Evolutionary conservation across 2,113 vertebrate species (phyloP), one percentile per base, ranked within the genome.

Genomic region (Sander lucioperca): DNA sequence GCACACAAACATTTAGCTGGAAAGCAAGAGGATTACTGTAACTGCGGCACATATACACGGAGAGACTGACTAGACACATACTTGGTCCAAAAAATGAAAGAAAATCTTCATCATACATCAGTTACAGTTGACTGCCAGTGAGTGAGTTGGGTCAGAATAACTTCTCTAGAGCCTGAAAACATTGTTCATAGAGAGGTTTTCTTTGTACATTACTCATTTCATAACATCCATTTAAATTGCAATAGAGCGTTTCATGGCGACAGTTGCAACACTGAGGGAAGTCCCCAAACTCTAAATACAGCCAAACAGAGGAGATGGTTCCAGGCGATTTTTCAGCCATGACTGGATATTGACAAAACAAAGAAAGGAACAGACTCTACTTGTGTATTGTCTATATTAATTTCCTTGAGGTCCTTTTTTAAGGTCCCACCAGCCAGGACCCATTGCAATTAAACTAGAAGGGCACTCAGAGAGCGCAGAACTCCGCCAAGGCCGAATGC

Each of bases 251-350:
- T 75, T 72, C 15, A 63, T 57, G 45, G 63, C 45, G 15, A 5
- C 6, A 2, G 18, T 57, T 80, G 62, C 10, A 4, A 27, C 43
- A 61, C 36, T 4, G 45, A 66, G 83, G 71, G 71, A 71, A 80
- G 77, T 76, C 83, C 83, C 77, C 19, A 14, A 71, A 19, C 23
- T 36, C 39, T 54, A 61, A 66, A 58, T 23, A 6, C 5, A 81
- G 63, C 23, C n/a, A 10, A 58, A 67, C n/a, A 66, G 27, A 27
- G 25, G 69, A 80, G 45, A 45, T 25, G 16, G 21, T 54, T 85
- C 56, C 27, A 72, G 66, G 9, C 57, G 1, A 15, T 25, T 39
- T 64, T 50, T 48, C 19, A 64, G 19, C 33, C 14, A 30, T 10
- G 43, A 61, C 33, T 61, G 18, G 64, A 77, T 48, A 1, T 13